These are phyloP conservation scores for Sicus ferrugineus DNA, from an alignment of 2,888 invertebrate species.

Conservation along the genomic window DNA sequence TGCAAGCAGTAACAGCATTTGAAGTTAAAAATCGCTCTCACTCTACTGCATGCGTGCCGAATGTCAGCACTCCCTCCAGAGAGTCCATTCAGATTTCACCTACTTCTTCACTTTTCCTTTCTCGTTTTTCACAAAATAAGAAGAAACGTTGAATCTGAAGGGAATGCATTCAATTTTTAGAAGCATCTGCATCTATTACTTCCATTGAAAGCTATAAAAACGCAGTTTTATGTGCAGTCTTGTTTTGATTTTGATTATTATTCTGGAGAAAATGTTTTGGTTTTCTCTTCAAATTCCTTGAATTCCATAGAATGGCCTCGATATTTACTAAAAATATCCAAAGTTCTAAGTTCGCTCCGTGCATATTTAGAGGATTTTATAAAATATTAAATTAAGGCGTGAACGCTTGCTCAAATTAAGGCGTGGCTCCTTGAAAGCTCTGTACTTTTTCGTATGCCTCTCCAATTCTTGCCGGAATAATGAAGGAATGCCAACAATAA, in stretches of 20 bases:
- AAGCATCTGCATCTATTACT: slow-evolving; percentile 19
- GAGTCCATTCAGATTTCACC: neutral
- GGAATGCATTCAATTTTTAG: slow-evolving; percentile 31
- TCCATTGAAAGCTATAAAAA: neutral
- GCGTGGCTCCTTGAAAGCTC: neutral
- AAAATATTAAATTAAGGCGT: neutral
- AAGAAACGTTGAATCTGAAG: neutral
- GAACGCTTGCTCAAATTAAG: neutral
- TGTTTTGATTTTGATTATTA: too few species aligned
- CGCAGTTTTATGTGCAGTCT: too few species aligned
- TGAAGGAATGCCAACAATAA: neutral
- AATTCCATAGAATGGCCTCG: too few species aligned
- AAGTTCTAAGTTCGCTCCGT: neutral
- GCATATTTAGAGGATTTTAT: neutral
- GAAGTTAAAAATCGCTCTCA: slow-evolving; percentile 11
- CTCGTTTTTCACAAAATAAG: slow-evolving; percentile 7
- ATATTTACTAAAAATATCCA: neutral
- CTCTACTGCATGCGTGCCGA: neutral
- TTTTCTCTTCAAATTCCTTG: too few species aligned
- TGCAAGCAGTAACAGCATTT: slow-evolving; percentile 7
- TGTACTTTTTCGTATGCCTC: neutral
- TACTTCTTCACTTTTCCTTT: neutral
- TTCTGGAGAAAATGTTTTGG: too few species aligned
- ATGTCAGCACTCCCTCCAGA: neutral
- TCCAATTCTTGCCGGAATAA: neutral